A percentile compares a stretch with the other conserved stretches of the same genome.
These are phyloP conservation scores for Erynnis tages DNA, from an alignment of 2,888 invertebrate genomes.

Conservation along the genomic window DNA sequence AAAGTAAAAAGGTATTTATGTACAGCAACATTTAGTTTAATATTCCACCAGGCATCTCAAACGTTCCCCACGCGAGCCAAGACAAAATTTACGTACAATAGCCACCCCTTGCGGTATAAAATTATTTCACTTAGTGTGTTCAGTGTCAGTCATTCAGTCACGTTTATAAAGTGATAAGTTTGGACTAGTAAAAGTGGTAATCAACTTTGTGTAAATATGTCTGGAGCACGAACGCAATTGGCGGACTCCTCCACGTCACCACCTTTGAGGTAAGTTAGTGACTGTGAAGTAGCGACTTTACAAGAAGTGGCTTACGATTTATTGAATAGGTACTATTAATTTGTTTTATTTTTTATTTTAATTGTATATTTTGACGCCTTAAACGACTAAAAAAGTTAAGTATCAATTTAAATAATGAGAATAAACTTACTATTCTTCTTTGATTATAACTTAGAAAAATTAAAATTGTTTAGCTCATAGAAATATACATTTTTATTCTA, in stretches of 20 bases:
- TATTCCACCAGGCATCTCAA: conserved; percentile 31
- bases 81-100: conserved; percentile 37
- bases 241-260: conserved; percentile 87
- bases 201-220: conserved; percentile 47
- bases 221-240: conserved; percentile 80
- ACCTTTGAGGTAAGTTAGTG: conserved; percentile 83
- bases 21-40: conserved; percentile 23
- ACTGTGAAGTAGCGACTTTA: too few relatives aligned
- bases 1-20: conserved; percentile 42
- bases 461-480: too few relatives aligned
- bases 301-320: too few relatives aligned
- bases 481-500: too few relatives aligned
- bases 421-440: too few relatives aligned
- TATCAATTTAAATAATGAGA: too few relatives aligned
- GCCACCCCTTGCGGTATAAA: conserved; percentile 64
- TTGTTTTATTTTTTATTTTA: too few relatives aligned
- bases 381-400: too few relatives aligned
- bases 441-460: too few relatives aligned
- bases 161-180: conserved; percentile 36
- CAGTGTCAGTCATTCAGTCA: conserved; percentile 48
- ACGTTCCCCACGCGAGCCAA: conserved; percentile 35
- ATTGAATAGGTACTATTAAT: too few relatives aligned
- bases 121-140: conserved; percentile 42
- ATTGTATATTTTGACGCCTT: too few relatives aligned
- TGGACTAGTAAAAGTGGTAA: background rate